Evolutionary conservation across 2,797 vertebrate genomes (phyloP), one percentile per base, ranked within the genome.

Genomic region (Pseudomugil gertrudae): DNA sequence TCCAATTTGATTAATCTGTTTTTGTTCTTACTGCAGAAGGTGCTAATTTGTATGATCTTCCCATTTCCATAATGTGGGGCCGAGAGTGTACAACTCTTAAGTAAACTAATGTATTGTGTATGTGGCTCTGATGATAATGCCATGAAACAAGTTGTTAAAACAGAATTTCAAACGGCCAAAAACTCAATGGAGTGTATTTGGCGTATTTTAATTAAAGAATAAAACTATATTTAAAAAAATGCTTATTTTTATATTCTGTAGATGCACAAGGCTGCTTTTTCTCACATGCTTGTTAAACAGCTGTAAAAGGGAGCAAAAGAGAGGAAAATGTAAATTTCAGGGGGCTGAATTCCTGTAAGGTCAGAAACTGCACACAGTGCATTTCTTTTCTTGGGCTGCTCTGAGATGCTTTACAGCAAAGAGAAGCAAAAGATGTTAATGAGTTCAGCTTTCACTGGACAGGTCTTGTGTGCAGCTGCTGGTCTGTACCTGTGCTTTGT

Each of bases 1-100:
- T 63, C 63, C 57, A 0, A 65, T 65, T 74, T 74, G 56, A 80
- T 84, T 75, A 68, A 71, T 43, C 56, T 66, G 43, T 81, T 84
- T 67, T 32, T 32, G 21, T 78, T 70, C 57, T 70, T 57, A 48
- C 55, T 19, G 14, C 64, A 36, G 21, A 40, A 53, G 53, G 52
- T 17, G 11, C 55, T 64, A 69, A 75, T 79, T 76, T 62, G 35
- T 75, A 15, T 68, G 78, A 83, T 83, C 40, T 69, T 69, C 50
- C 9, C 9, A 62, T 82, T 76, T 78, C 43, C 53, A 76, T 72
- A 56, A 57, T 50, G 30, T 55, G 40, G 36, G 6, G 66, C 32
- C 36, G 33, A n/a, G n/a, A n/a, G n/a, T n/a, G n/a, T n/a, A n/a
- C n/a, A n/a, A n/a, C n/a, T n/a, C n/a, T n/a, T n/a, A n/a, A n/a